Conservation (phyloP, 1,140 invertebrate genomes). For the Macrocentrus cingulum region DNA sequence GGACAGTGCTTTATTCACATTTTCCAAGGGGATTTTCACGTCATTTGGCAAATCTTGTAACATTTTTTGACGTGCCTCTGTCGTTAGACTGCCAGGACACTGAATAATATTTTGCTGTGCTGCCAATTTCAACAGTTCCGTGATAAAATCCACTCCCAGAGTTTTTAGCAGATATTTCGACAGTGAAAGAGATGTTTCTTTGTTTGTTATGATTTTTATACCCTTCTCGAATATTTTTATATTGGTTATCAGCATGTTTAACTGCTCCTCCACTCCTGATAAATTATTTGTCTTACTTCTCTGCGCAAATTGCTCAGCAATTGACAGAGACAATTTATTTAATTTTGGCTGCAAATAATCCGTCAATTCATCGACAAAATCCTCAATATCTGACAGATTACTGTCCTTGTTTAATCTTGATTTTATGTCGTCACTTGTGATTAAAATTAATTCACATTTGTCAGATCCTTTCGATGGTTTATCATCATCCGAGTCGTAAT, state of each 20-base stretch:
- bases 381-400: constrained; percentile 68
- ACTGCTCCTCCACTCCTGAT: constrained; percentile 68
- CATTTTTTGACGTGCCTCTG: constrained; percentile 70
- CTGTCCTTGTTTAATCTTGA: constrained; percentile 66
- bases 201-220: constrained; percentile 65
- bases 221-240: constrained; percentile 86
- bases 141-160: constrained; percentile 79
- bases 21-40: constrained; percentile 63
- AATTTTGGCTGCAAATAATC: constrained; percentile 64
- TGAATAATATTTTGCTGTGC: constrained; percentile 66
- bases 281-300: constrained; percentile 47
- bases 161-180: constrained; percentile 83
- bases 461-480: constrained; percentile 29
- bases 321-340: constrained; percentile 60
- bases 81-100: constrained; percentile 60
- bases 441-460: constrained; percentile 64
- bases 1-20: constrained; percentile 66
- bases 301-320: constrained; percentile 67
- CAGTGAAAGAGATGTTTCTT: constrained; percentile 68
- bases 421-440: constrained; percentile 71
- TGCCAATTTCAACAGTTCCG: constrained; percentile 73
- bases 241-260: constrained; percentile 75
- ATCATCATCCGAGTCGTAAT: constrained; percentile 68
- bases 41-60: constrained; percentile 68
- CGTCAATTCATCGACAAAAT: constrained; percentile 64